Conservation (phyloP, 2,888 invertebrate species). For the Drosophila lacicola region DNA sequence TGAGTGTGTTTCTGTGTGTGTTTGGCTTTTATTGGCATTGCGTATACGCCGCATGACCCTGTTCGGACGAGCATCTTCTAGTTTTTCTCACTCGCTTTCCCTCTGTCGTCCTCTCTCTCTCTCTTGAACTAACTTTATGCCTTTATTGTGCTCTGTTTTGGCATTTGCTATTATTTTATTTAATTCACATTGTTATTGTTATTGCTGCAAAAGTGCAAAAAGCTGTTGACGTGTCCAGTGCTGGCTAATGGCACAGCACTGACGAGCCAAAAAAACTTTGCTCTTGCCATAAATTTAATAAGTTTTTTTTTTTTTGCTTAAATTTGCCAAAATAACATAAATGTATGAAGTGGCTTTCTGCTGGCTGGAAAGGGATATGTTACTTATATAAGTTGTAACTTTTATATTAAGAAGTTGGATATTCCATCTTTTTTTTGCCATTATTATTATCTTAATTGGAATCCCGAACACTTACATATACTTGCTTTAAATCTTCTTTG, state of each 20-base stretch:
- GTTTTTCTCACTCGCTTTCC: not conserved
- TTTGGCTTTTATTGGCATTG: constrained; percentile 53
- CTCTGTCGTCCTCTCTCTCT: not conserved
- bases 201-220: constrained; percentile 54
- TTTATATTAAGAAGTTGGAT: not conserved
- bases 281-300: constrained; percentile 30
- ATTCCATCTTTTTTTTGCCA: not conserved
- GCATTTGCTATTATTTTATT: constrained; percentile 45
- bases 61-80: constrained; percentile 17
- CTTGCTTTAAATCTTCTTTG: not conserved
- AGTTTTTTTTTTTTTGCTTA: constrained; percentile 19
- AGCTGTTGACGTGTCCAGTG: constrained; percentile 43
- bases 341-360: constrained; percentile 5
- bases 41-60: constrained; percentile 48
- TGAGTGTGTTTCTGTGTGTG: constrained; percentile 17
- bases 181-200: constrained; percentile 48
- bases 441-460: not conserved
- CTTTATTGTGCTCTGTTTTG: constrained; percentile 25
- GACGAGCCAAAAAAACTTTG: constrained; percentile 22
- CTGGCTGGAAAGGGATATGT: not conserved
- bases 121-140: constrained; percentile 48
- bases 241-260: constrained; percentile 34
- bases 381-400: constrained; percentile 3
- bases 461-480: not conserved
- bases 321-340: constrained; percentile 1